Base-by-base conservation (phyloP, 2,888 invertebrate genomes). In the Branchinecta sandiegonensis region DNA sequence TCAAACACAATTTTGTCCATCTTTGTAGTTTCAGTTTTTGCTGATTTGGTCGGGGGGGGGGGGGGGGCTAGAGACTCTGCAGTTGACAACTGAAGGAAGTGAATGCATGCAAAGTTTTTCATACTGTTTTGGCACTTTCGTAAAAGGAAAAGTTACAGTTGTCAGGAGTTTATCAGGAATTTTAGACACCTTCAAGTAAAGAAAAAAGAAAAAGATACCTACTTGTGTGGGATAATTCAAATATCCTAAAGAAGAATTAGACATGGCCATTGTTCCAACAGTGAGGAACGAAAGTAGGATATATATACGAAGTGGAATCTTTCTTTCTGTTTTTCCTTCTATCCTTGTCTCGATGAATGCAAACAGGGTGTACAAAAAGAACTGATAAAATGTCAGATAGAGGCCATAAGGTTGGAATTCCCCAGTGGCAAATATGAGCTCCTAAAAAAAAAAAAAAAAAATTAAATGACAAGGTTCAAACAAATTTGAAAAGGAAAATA, bases 191-290 rank as follows among this genome's bases (percentile, higher is more conserved):
- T 37, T 37, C 37, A 37, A 37, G 4, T 37, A 37, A 37, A 37
- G 6, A 37, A 56, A 8, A 37, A 37, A 37, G 6, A 37, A 56
- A 8, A 8, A 56, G 9, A 8, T 14, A 56, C 64, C 65, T 17
- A 73, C 78, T 81, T 94, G 94, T 0, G 95, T 96, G 0, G 96
- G 95, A 78, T 95, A 97, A 78, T 96, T 97, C 12, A 97, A 81
- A 77, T 93, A 94, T 66, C 91, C 94, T 12, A 96, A 81, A 1
- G 95, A 92, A 6, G 94, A 85, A 78, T 97, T 97, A 1, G 95
- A 95, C 71, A 95, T 83, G 0, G 94, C 92, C 93, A 97, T 96
- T 3, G 96, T 96, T 5, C 92, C 93, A 14, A 96, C 82, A 0
- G 95, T 94, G 66, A 95, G 80, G 1, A 89, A 82, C 65, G 94